A percentile compares a stretch with the other conserved stretches of the same genome.
These are phyloP conservation scores for Tinamus guttatus DNA, from an alignment of 2,113 vertebrate species.

Conservation along the genomic window DNA sequence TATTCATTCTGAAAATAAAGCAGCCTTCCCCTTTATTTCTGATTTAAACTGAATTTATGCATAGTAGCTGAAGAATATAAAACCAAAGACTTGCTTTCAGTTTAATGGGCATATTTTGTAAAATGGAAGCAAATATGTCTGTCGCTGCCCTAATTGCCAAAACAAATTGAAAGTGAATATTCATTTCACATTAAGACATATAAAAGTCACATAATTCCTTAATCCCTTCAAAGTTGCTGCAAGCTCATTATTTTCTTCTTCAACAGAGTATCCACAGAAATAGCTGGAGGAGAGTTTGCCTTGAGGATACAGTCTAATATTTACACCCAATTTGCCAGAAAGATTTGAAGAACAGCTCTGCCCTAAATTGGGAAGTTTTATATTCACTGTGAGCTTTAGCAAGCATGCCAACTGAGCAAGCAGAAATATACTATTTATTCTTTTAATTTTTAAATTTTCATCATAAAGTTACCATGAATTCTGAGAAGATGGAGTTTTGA, in stretches of 20 bases:
- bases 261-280: not conserved
- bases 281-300: not conserved
- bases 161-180: not conserved
- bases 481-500: not conserved
- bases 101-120: not conserved
- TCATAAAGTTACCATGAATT: not conserved
- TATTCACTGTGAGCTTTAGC: not conserved
- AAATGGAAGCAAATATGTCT: not conserved
- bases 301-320: not conserved
- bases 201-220: not conserved
- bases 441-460: not conserved
- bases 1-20: not conserved
- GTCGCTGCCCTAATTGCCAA: not conserved
- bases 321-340: not conserved
- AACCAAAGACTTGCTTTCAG: not conserved
- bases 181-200: not conserved
- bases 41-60: not conserved
- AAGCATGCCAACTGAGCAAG: rapidly evolving
- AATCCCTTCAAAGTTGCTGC: not conserved
- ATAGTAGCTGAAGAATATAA: not conserved
- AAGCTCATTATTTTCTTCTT: not conserved
- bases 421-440: not conserved
- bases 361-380: not conserved
- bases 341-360: not conserved
- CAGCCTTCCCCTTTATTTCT: not conserved